Evolutionary conservation across 2,113 vertebrate species (phyloP).

Genomic region (Odocoileus virginianus): DNA sequence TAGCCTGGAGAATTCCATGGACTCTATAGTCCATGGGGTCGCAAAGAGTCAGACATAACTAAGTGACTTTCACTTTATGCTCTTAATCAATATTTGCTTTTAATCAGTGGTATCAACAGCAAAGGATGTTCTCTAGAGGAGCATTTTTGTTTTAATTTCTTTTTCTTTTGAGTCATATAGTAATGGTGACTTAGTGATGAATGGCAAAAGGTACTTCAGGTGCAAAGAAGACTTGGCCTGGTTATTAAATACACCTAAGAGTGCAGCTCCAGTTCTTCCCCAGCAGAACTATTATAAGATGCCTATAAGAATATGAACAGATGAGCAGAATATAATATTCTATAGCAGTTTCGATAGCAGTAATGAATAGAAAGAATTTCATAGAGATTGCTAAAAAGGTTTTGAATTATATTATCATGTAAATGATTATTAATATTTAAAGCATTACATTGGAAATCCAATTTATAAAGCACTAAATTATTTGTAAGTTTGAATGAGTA

Average conservation of each 20-base stretch:
- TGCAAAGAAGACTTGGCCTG: not conserved
- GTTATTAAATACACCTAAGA: not conserved
- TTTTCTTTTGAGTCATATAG: not conserved
- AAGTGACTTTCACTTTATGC: not conserved
- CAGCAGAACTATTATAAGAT: not conserved
- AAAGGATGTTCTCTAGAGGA: not conserved
- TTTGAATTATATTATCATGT: not conserved
- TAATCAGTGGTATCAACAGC: not conserved
- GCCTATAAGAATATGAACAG: not conserved
- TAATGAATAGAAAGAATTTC: not conserved
- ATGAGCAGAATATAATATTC: not conserved
- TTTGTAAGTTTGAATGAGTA: not conserved
- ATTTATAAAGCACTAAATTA: conserved; percentile 6
- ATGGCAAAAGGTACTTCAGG: not conserved
- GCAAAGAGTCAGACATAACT: not conserved
- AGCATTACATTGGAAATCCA: not conserved
- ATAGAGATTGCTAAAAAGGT: not conserved
- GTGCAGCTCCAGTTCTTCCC: not conserved
- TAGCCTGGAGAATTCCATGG: not conserved
- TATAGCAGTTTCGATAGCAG: not conserved
- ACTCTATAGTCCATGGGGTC: not conserved
- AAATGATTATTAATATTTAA: not conserved
- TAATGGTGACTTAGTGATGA: not conserved
- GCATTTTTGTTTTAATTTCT: not conserved
- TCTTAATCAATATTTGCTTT: not conserved